Evolutionary conservation across 1,140 invertebrate species (phyloP).

Genomic region (Yoshiicerus persimilis): DNA sequence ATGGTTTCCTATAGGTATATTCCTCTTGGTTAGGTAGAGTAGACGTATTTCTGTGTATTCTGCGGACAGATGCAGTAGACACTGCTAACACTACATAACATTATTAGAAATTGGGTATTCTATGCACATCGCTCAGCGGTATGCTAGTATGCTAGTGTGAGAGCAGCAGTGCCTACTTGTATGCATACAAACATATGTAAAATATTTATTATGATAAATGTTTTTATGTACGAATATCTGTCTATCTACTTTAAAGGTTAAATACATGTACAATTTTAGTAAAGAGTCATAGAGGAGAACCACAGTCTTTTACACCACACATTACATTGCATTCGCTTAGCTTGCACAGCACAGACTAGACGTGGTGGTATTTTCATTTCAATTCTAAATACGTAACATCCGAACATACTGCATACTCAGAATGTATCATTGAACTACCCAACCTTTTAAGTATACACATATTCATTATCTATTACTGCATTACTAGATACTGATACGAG

Average conservation of each 20-base stretch:
- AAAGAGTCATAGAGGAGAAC: background rate
- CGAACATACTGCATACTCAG: background rate
- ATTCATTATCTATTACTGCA: background rate
- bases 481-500: background rate
- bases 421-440: background rate
- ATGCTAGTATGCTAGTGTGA: background rate
- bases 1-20: background rate
- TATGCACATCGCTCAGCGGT: background rate
- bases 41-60: background rate
- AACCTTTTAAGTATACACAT: too few relatives aligned
- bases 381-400: background rate
- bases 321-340: background rate
- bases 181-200: background rate
- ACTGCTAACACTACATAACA: background rate
- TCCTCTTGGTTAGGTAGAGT: background rate
- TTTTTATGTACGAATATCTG: background rate
- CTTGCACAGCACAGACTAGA: background rate
- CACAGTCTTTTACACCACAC: background rate
- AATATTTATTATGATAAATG: conserved; percentile 11
- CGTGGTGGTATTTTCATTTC: background rate
- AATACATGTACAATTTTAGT: conserved; percentile 1
- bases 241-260: background rate
- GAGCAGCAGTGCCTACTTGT: background rate
- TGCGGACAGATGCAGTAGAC: background rate
- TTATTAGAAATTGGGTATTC: background rate